Evolutionary conservation across 2,113 vertebrate species (phyloP).

Genomic region (Aegithalos caudatus): DNA sequence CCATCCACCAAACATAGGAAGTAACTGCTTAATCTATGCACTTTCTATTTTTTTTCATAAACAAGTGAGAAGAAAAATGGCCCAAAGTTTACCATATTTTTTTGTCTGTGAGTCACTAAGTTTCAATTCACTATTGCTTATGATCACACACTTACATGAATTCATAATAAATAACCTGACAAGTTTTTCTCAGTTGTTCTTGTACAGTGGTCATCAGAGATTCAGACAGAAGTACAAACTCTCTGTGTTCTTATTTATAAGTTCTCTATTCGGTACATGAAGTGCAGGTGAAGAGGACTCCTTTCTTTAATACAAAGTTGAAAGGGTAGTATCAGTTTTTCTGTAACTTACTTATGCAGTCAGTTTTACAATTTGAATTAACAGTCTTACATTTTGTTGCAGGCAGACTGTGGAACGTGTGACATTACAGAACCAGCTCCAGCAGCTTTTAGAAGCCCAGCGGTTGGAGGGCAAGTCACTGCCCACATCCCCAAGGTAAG

Average conservation of each 20-base stretch:
- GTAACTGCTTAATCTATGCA: background rate
- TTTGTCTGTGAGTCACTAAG: background rate
- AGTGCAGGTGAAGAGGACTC: background rate
- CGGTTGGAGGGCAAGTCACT: constrained; percentile 77
- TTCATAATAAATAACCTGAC: background rate
- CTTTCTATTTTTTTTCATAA: background rate
- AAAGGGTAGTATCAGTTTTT: background rate
- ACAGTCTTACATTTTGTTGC: constrained; percentile 10
- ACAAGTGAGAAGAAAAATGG: background rate
- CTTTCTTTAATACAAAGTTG: background rate
- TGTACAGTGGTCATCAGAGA: background rate
- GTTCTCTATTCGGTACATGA: background rate
- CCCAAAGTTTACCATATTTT: background rate
- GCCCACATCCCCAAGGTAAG: constrained; percentile 82
- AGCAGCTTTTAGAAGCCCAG: constrained; percentile 85
- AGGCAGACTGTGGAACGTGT: constrained; percentile 89
- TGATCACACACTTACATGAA: background rate
- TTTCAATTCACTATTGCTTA: background rate
- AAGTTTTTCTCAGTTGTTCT: background rate
- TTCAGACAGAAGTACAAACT: background rate
- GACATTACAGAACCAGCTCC: constrained; percentile 88
- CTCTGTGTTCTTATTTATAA: background rate
- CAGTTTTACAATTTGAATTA: background rate
- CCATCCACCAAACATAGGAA: accelerated
- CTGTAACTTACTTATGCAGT: background rate